Evolutionary conservation across 1,140 invertebrate genomes (phyloP), one percentile per base, ranked within the genome.

Genomic region (Himalopsyche phryganea): DNA sequence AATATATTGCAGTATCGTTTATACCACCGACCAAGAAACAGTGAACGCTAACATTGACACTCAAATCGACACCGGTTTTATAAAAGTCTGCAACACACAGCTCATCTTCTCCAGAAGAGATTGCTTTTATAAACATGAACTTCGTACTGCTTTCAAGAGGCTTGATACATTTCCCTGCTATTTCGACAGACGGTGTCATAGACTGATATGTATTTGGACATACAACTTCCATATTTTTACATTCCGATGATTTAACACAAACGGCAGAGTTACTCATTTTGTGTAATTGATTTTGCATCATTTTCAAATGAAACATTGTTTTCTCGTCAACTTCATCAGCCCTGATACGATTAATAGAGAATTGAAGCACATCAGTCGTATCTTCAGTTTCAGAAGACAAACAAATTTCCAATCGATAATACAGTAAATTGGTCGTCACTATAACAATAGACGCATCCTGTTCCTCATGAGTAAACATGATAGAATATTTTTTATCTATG

Each of bases 1-100:
- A 17, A 53, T 58, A 65, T 9, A 61, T 14, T 19, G 55, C 63
- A 9, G 50, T 35, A 47, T 55, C 45, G 46, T 56, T 44, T 2
- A 65, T 19, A 38, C 63, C 63, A 2, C 63, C 55, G 17, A 65
- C 46, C 10, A 65, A 42, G 11, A 33, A 49, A 58, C 63, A 65
- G 28, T 58, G 46, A 35, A 54, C 11, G 28, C 14, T 42, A 6
- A 61, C 59, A 28, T 42, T 15, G 15, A 58, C 44, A 36, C 44
- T 58, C 19, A 61, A 61, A 36, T 55, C 28, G 6, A 40, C 9
- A 19, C 18, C 40, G 9, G 41, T 42, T 51, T 49, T 40, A 47
- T 36, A 38, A 35, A 45, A 54, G 51, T 54, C 18, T 10, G 38
- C 42, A 18, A 65, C 45, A 23, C 48, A 47, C 17, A 65, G 23